Evolutionary conservation across 2,113 vertebrate species (phyloP), one percentile per base, ranked within the genome.

Genomic region (Hassar affinis): DNA sequence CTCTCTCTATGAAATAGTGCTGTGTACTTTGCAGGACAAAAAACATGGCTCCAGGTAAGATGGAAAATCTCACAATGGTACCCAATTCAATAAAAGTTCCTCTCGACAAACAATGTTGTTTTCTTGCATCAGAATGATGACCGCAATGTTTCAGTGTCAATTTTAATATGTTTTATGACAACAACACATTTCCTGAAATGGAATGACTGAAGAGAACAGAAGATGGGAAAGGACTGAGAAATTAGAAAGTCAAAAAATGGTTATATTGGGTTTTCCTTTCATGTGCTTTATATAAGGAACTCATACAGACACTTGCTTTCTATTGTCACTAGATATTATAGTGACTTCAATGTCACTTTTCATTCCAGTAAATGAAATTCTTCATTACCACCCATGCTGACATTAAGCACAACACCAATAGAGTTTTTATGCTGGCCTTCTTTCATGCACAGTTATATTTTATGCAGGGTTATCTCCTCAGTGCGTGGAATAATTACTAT

Each of bases 401-500:
- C 56, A 64, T 52, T 62, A 52, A 47, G 57, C 25, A 52, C 20
- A 76, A 54, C 18, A 77, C 15, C 30, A 77, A 30, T 22, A 12
- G 51, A 77, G 35, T 77, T 77, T 35, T 77, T 77, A 56, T 25
- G 9, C 18, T 35, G 72, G 27, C 27, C 45, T 27, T 47, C 14
- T 49, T 47, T 72, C 15, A n/a, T 72, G 69, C 27, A 49, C 27
- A n/a, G 45, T 47, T 72, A 12, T 72, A 47, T n/a, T 72, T 47
- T 12, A 47, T 14, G 33, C 12, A 14, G 45, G 51, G 71, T n/a
- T n/a, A n/a, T n/a, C n/a, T n/a, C 51, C 30, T 56, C 18, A 35
- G 51, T 56, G 51, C 51, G 51, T 56, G 74, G 74, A 77, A 77
- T 77, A 77, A 77, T 77, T 56, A 77, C 51, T 77, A 35, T 14